These are phyloP conservation scores for Polia nebulosa DNA, from an alignment of 2,888 invertebrate species.

Conservation along the genomic window DNA sequence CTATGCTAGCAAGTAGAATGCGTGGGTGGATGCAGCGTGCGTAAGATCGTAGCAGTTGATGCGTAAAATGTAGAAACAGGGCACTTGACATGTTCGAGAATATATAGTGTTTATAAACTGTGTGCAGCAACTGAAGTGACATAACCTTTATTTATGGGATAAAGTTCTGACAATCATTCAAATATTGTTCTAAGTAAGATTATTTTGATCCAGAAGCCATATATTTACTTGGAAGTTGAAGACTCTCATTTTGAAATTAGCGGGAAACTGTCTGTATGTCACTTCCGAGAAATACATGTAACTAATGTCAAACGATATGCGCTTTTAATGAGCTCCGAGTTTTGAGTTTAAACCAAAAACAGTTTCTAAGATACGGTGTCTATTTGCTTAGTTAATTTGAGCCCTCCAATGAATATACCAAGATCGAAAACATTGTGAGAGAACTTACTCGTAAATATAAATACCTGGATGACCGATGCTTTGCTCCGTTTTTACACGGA, in stretches of 20 bases:
- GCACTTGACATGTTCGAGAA: constrained; percentile 50
- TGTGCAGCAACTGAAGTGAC: constrained; percentile 23
- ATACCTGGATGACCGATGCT: too few relatives aligned
- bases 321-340: neutral
- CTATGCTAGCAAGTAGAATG: constrained; percentile 4
- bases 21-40: constrained; percentile 64
- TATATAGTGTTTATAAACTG: constrained; percentile 34
- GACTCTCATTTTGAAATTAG: neutral
- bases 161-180: constrained; percentile 20
- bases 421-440: neutral
- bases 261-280: neutral
- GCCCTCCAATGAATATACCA: neutral
- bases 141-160: constrained; percentile 44
- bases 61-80: constrained; percentile 65
- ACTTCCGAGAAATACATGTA: neutral
- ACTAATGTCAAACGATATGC: neutral
- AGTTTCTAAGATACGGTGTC: neutral
- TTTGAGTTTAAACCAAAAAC: neutral
- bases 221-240: neutral
- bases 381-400: neutral
- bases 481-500: too few relatives aligned
- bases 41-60: constrained; percentile 64
- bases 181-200: neutral
- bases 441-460: neutral
- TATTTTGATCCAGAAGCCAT: neutral